phyloP scores from a whole-genome alignment of 2,888 invertebrate species.

The Eudasyphora cyanicolor region DNA sequence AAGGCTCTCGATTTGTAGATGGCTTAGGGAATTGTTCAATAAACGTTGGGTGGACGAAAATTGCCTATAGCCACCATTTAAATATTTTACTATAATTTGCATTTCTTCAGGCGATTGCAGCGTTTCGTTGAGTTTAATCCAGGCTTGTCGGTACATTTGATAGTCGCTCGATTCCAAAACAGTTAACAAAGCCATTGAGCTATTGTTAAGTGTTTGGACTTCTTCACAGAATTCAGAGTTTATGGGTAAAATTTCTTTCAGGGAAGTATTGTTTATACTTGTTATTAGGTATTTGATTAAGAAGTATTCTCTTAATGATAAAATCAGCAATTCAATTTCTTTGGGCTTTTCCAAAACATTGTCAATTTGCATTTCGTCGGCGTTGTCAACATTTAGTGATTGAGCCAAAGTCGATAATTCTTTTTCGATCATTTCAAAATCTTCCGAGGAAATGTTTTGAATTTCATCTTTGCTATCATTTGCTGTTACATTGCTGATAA shows the following conservation, averaged over 20 bases:
- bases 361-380: conserved; percentile 27
- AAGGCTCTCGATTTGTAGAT: conserved; percentile 72
- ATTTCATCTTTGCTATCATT: not conserved
- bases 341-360: conserved; percentile 30
- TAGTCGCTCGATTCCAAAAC: conserved; percentile 66
- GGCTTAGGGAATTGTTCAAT: conserved; percentile 62
- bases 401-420: conserved; percentile 52
- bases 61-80: conserved; percentile 72
- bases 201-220: conserved; percentile 69
- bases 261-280: conserved; percentile 37
- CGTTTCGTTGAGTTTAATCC: conserved; percentile 59
- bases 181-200: conserved; percentile 70
- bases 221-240: conserved; percentile 72
- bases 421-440: conserved; percentile 50
- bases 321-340: conserved; percentile 65
- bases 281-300: conserved; percentile 70
- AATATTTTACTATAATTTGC: conserved; percentile 64
- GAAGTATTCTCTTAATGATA: conserved; percentile 73
- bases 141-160: conserved; percentile 63
- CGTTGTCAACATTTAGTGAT: conserved; percentile 30
- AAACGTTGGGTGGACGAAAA: conserved; percentile 72
- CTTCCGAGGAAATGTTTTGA: not conserved
- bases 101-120: conserved; percentile 63
- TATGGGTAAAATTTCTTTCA: conserved; percentile 46
- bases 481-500: conserved; percentile 10